Evolutionary conservation across 2,888 invertebrate species (phyloP), one percentile per base, ranked within the genome.

Genomic region (Agrypnus murinus): DNA sequence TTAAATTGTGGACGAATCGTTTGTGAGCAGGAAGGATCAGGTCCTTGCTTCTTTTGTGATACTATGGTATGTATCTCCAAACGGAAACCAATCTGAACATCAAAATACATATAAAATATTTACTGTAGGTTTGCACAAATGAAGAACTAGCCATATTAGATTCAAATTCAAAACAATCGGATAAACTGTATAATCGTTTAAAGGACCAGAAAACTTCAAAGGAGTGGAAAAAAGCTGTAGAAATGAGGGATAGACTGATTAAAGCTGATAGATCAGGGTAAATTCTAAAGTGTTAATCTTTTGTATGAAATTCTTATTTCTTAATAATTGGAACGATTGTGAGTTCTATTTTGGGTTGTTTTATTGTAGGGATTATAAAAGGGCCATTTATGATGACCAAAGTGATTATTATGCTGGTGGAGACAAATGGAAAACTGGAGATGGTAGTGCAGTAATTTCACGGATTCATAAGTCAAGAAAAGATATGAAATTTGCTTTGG

Each of bases 1-100:
- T 83, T 94, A 9, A 90, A 91, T 71, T 99, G 99, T 86, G 99
- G 99, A 0, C 90, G 98, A 66, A 94, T 99, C 72, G 94, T 99
- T 4, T 99, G 99, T 85, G 90, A 90, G 65, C 97, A 98, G 86
- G 99, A 99, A 87, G 98, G 99, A 0, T 94, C 97, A 7, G 99
- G 99, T 0, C 97, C 98, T 0, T 99, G 99, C 82, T 89, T 98
- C 48, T 97, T 93, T 82, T 99, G 99, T 87, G 94, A 93, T 0
- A 90, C 90, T 79, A 86, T 96, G 84, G 98, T 99, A 84, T 85
- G 63, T 31, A 43, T n/a, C n/a, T n/a, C n/a, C n/a, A n/a, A n/a
- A n/a, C n/a, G n/a, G n/a, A n/a, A n/a, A n/a, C n/a, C 3, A 25
- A 25, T 25, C 25, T 25, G 25, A 25, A 25, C 25, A 5, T n/a